Evolutionary conservation across 2,797 vertebrate genomes (phyloP).

Genomic region (Peromyscus melanophrys): DNA sequence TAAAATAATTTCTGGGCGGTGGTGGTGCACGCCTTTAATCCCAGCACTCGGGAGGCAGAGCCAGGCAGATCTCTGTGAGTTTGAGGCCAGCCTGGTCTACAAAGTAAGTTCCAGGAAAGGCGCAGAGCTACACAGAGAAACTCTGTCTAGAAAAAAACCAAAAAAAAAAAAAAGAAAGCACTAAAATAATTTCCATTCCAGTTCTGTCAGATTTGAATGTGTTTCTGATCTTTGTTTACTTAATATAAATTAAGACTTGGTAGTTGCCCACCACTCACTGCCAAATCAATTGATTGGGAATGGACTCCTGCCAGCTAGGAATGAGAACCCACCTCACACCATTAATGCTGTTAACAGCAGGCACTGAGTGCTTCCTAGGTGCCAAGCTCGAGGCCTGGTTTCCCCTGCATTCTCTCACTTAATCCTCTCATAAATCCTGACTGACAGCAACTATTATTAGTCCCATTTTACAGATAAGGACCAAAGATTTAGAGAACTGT

Average conservation of each 20-base stretch:
- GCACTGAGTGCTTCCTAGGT: not conserved
- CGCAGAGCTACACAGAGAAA: no score
- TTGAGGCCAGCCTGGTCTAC: no score
- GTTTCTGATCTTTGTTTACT: constrained; percentile 43
- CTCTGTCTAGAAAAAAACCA: no score
- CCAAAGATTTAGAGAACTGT: constrained; percentile 70
- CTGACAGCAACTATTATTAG: constrained; percentile 66
- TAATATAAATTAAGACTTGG: not conserved
- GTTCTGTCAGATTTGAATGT: constrained; percentile 26
- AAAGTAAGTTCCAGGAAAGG: no score
- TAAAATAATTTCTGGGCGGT: no score
- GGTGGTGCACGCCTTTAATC: no score
- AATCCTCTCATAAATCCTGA: constrained; percentile 61
- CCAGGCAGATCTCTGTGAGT: no score
- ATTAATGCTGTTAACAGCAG: not conserved
- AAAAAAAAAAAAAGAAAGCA: no score
- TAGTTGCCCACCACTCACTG: not conserved
- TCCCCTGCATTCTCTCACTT: constrained; percentile 54
- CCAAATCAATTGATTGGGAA: constrained; percentile 19
- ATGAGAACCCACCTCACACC: not conserved
- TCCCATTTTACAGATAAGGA: constrained; percentile 74
- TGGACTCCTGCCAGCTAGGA: not conserved
- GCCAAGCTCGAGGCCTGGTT: constrained; percentile 32
- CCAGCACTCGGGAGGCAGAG: no score
- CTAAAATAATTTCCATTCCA: not conserved